Base-by-base conservation (phyloP, 2,888 invertebrate genomes). In the Philaethria dido region DNA sequence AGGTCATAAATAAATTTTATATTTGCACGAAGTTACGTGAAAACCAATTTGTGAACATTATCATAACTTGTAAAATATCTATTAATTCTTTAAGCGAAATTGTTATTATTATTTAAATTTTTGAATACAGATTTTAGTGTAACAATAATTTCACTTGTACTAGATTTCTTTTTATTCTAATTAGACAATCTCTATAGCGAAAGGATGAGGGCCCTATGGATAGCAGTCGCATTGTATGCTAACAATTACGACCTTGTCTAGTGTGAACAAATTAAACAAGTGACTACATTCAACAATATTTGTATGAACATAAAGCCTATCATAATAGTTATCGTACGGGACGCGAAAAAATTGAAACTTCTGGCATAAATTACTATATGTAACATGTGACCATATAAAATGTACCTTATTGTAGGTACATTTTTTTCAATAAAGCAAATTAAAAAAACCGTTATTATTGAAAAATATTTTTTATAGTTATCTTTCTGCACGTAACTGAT, bases 211-310 rank as follows among this genome's bases (percentile, higher is more conserved):
- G 33, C 25, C n/a, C n/a, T n/a, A n/a, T n/a, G n/a, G n/a, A 42
- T 54, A 60, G 22, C 68, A 48, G 48, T 29, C 62, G 67, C 69
- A 72, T 72, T 73, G 71, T 67, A 74, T 78, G 83, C 78, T 85
- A 84, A 88, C 79, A 79, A 80, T 76, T 68, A 66, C 75, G 84
- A 77, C 89, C 91, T 90, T 87, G 88, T 79, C 80, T 75, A 76
- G 74, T 82, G 80, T 89, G 88, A 91, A 91, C 83, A 86, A 89
- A 89, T 91, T 90, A 89, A 87, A 86, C 78, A 77, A 77, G 78
- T 89, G 84, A 86, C 88, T 86, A 88, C 84, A 89, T 76, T 82
- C 77, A 78, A 80, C 75, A 82, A 81, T 81, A 81, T 81, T 84
- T 78, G 87, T 90, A 90, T 90, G 87, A 86, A 80, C 82, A 75